phyloP scores from a whole-genome alignment of 1,140 invertebrate genomes.

The Chrysomallon squamiferum region DNA sequence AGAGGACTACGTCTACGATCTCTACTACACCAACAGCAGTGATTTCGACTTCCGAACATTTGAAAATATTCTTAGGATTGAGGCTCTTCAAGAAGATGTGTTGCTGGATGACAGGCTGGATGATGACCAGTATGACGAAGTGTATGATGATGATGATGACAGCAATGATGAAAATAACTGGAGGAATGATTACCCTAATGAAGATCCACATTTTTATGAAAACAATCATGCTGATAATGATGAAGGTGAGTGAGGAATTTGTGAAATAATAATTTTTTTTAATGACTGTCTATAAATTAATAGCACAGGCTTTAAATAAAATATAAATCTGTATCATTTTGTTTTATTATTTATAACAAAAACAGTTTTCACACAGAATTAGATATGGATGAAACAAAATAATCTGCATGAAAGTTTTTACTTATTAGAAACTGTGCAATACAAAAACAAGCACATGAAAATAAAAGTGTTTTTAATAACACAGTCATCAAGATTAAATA shows the following conservation, averaged over 20 bases:
- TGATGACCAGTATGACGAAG: constrained; percentile 31
- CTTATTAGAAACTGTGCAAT: too few species aligned
- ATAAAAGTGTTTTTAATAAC: too few species aligned
- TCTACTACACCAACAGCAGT: constrained; percentile 56
- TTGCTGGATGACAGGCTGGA: constrained; percentile 17
- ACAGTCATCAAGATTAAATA: too few species aligned
- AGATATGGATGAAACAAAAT: too few species aligned
- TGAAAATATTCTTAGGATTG: constrained; percentile 46
- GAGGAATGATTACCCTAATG: constrained; percentile 62
- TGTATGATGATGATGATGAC: constrained; percentile 57
- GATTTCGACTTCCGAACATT: constrained; percentile 44
- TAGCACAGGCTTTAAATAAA: too few species aligned
- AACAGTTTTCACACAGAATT: too few species aligned
- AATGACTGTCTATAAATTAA: too few species aligned
- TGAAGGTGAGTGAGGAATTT: constrained; percentile 34
- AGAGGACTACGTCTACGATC: constrained; percentile 54
- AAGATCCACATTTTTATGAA: constrained; percentile 50
- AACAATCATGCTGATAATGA: constrained; percentile 35
- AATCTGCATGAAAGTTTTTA: too few species aligned
- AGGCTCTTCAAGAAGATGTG: constrained; percentile 38
- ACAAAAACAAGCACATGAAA: too few species aligned
- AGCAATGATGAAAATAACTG: constrained; percentile 60
- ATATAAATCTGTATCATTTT: too few species aligned
- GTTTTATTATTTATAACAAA: too few species aligned
- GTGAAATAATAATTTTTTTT: too few species aligned